Conservation (phyloP, 1,140 invertebrate species). For the Drosophila serrata region DNA sequence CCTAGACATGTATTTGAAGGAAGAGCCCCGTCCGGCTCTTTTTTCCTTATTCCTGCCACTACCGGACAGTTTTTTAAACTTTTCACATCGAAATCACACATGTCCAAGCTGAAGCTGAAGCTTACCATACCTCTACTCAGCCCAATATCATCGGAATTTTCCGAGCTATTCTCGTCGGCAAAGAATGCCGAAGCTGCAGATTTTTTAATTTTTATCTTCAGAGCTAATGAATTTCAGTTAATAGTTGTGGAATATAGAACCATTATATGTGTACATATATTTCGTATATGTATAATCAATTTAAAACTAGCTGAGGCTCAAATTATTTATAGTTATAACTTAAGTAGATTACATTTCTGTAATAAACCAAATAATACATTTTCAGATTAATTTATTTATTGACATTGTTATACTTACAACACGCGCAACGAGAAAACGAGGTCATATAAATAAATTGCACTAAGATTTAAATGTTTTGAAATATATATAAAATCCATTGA, state of each 20-base stretch:
- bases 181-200: background rate
- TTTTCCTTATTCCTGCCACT: constrained; percentile 11
- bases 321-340: too few species aligned
- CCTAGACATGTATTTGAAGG: constrained; percentile 38
- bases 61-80: constrained; percentile 50
- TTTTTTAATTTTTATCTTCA: background rate
- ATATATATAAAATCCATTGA: background rate
- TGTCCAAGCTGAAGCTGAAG: constrained; percentile 42
- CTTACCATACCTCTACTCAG: constrained; percentile 23
- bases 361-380: too few species aligned
- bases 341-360: too few species aligned
- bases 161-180: background rate
- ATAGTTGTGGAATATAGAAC: background rate
- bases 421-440: too few species aligned
- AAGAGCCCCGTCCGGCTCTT: constrained; percentile 27
- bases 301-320: background rate
- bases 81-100: constrained; percentile 68
- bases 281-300: background rate
- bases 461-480: background rate
- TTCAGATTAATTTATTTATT: too few species aligned
- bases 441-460: background rate
- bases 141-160: constrained; percentile 10
- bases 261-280: background rate
- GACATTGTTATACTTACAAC: too few species aligned
- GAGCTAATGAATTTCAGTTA: constrained; percentile 1